Evolutionary conservation across 2,888 invertebrate species (phyloP), one percentile per base, ranked within the genome.

Genomic region (Drosophila lutescens): DNA sequence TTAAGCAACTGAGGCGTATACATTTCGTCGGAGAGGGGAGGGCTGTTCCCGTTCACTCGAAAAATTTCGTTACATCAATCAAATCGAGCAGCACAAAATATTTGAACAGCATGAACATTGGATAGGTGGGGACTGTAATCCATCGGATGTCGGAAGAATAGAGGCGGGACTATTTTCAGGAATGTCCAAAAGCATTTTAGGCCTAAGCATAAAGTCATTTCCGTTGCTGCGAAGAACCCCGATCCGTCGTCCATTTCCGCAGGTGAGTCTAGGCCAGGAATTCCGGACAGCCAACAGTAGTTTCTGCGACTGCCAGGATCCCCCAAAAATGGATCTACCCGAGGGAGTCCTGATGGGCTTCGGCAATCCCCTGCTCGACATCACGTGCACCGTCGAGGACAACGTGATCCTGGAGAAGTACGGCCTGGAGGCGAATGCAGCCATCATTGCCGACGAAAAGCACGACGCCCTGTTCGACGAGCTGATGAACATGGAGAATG

Each of bases 281-380:
- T 6, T 20, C 5, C 17, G 7, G 9, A 12, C 15, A 26, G 26
- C 6, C 26, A 26, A 26, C 3, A 61, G 12, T 10, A n/a, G 38
- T 3, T 38, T 32, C 15, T 32, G 32, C 13, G 13, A 47, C 9
- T 36, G 30, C 2, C 17, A 15, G 9, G 30, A 46, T 2, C 2
- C 2, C 4, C 10, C 17, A 6, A 65, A 41, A 32, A 80, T 79
- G 74, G 77, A 82, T 2, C 1, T 89, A 0, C 58, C 76, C 0
- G 69, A 76, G 44, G 80, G 73, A n/a, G 7, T 76, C 0, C 23
- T 85, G 0, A 43, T 85, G 44, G 89, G 85, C 4, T 86, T 89
- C 7, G 85, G 89, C 6, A 85, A 89, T 60, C 89, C 85, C 0
- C 34, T 86, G 34, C 65, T 86, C 47, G 85, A 86, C 30, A 75